These are phyloP conservation scores for Cariama cristata DNA, from an alignment of 2,113 vertebrate species.

Conservation along the genomic window DNA sequence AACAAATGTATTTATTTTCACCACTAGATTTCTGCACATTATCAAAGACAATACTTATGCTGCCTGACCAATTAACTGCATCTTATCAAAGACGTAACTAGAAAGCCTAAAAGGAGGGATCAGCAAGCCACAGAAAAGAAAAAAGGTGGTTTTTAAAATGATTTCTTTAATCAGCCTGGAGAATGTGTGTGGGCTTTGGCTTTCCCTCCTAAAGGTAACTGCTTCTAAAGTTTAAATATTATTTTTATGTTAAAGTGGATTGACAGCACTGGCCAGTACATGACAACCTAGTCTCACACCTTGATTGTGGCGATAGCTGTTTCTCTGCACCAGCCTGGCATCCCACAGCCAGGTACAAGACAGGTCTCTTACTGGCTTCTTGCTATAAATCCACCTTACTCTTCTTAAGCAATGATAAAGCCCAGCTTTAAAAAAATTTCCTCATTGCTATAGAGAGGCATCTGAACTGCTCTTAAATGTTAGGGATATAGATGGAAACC, in stretches of 20 bases:
- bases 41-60: constrained; percentile 2
- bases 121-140: not conserved
- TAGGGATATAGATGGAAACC: constrained; percentile 2
- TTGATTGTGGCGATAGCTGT: not conserved
- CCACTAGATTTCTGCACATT: not conserved
- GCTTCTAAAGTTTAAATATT: not conserved
- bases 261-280: not conserved
- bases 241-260: not conserved
- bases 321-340: not conserved
- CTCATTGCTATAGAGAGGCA: not conserved
- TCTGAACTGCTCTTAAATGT: not conserved
- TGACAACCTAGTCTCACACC: not conserved
- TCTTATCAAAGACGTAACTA: not conserved
- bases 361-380: not conserved
- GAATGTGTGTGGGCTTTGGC: not conserved
- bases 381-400: not conserved
- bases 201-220: not conserved
- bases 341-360: not conserved
- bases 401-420: not conserved
- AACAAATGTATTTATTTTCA: constrained; percentile 65
- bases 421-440: not conserved
- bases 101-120: not conserved
- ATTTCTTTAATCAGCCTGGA: not conserved
- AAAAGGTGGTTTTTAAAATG: not conserved
- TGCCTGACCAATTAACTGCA: constrained; percentile 17